Evolutionary conservation across 1,140 invertebrate genomes (phyloP).

Genomic region (Drosophila bocqueti): DNA sequence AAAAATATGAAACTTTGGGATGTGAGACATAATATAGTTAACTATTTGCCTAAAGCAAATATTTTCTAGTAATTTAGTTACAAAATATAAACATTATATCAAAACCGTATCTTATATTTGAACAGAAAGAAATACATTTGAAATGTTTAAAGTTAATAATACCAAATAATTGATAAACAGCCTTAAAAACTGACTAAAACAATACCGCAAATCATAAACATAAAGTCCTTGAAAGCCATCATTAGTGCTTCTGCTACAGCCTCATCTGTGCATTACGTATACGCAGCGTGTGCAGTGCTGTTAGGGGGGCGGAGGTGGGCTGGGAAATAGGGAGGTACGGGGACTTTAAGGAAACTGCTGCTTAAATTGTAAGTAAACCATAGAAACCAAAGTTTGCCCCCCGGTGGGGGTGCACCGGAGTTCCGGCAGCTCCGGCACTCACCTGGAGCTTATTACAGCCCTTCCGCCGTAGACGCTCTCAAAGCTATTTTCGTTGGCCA

Average conservation of each 20-base stretch:
- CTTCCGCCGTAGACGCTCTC: conserved; percentile 48
- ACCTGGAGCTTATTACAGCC: conserved; percentile 60
- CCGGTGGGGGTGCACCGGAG: neutral
- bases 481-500: conserved; percentile 37
- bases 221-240: neutral
- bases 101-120: neutral
- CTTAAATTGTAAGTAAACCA: conserved; percentile 71
- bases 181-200: neutral
- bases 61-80: neutral
- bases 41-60: neutral
- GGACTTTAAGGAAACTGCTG: conserved; percentile 35
- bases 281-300: conserved; percentile 35
- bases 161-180: neutral
- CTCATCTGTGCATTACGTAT: conserved; percentile 31
- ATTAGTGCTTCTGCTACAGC: neutral
- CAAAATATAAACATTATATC: fast-evolving
- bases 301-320: too few species aligned
- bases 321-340: neutral
- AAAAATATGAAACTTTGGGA: neutral
- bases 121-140: neutral
- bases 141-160: neutral
- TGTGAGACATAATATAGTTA: too few species aligned
- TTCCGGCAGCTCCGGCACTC: conserved; percentile 27
- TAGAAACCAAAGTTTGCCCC: conserved; percentile 47
- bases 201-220: neutral